Evolutionary conservation across 2,888 invertebrate species (phyloP), one percentile per base, ranked within the genome.

Genomic region (Tupiocoris notatus): DNA sequence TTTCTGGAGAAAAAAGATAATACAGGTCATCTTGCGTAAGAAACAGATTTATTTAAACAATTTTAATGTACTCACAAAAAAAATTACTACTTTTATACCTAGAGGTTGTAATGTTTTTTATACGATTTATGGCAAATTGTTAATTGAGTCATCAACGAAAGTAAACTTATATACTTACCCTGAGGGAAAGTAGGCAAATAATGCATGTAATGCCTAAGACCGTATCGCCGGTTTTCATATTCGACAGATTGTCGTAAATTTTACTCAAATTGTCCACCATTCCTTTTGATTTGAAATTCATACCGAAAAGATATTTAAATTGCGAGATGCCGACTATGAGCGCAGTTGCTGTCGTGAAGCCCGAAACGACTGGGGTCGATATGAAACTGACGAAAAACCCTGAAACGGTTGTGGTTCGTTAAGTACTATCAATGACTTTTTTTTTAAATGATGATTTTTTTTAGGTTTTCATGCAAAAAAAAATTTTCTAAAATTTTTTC

Each of bases 341-440:
- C 0, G 94, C 91, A 20, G 93, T 92, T 9, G 92, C 94, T 0
- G 93, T 91, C 59, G 94, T 94, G 83, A 95, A 95, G 0, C 93
- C 94, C 80, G 91, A 91, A 18, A 92, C 92, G 70, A 94, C 92
- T 9, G 94, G 90, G 23, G 90, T 87, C 0, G 94, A 93, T 81
- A 95, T 94, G 82, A 94, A 90, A 81, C 92, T 92, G 75, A 94
- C 91, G 80, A 94, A 85, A 83, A 94, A 93, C 71, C 94, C 94
- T 94, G 83, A 21, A 82, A 82, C 79, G 77, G n/a, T n/a, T n/a
- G n/a, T n/a, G n/a, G n/a, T n/a, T n/a, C n/a, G n/a, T n/a, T n/a
- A n/a, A n/a, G n/a, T n/a, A n/a, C n/a, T n/a, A n/a, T n/a, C n/a
- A n/a, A n/a, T n/a, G n/a, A n/a, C n/a, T n/a, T n/a, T n/a, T n/a